phyloP scores from a whole-genome alignment of 2,888 invertebrate species.

The Microchrysa polita region DNA sequence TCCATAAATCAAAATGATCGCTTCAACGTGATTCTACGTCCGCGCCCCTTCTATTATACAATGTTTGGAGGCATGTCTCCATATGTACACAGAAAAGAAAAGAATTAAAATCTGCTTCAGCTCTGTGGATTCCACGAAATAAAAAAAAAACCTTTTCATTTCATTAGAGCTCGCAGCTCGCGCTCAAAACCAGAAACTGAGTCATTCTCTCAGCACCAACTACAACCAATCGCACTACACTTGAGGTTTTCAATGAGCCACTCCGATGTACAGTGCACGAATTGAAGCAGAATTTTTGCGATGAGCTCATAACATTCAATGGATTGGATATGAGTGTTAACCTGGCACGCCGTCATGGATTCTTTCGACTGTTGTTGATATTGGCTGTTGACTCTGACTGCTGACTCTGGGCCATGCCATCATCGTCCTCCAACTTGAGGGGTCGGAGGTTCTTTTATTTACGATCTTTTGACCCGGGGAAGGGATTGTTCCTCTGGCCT shows the following conservation, averaged over 20 bases:
- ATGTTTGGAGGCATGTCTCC: no score
- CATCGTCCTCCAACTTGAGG: background rate
- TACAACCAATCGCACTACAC: background rate
- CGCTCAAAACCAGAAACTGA: slow-evolving; percentile 30
- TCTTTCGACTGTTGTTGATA: background rate
- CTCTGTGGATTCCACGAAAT: slow-evolving; percentile 22
- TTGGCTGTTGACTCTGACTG: slow-evolving; percentile 7
- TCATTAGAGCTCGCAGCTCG: no score
- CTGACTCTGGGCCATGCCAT: background rate
- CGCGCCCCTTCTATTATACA: no score
- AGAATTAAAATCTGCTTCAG: background rate
- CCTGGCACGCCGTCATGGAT: background rate
- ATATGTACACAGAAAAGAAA: no score
- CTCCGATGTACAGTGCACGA: slow-evolving; percentile 28
- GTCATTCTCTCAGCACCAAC: slow-evolving; percentile 3
- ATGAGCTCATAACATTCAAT: slow-evolving; percentile 32
- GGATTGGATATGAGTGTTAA: background rate
- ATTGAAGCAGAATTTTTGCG: slow-evolving; percentile 25
- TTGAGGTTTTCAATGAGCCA: slow-evolving; percentile 31
- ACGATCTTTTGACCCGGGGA: background rate
- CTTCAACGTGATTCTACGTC: no score
- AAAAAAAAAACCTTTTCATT: slow-evolving; percentile 13
- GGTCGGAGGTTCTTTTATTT: background rate
- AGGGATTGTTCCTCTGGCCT: background rate
- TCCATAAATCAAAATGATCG: no score